Percentiles rank a stretch among this genome's conserved stretches.
Evolutionary conservation across 1,140 invertebrate genomes (phyloP).

Genomic region (Helicoverpa zea): DNA sequence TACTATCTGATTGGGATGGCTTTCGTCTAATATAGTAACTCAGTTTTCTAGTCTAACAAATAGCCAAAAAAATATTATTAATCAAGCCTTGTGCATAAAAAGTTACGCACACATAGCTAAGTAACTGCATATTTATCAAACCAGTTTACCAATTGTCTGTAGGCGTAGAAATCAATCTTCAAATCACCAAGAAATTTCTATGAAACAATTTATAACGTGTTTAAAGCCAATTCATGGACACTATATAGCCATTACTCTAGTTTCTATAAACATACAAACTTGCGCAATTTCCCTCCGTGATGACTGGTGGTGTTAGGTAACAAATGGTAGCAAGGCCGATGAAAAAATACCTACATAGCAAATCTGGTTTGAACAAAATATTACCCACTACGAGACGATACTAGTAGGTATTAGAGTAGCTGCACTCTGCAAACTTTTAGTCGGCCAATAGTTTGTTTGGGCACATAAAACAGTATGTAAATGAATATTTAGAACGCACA

Average conservation of each 20-base stretch:
- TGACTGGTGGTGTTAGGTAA: slow-evolving; percentile 56
- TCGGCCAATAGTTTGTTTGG: too few relatives aligned
- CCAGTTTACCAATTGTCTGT: neutral
- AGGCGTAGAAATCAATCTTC: neutral
- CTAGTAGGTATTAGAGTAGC: slow-evolving; percentile 54
- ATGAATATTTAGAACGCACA: too few relatives aligned
- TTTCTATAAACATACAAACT: slow-evolving; percentile 39
- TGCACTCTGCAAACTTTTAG: too few relatives aligned
- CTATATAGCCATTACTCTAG: slow-evolving; percentile 21
- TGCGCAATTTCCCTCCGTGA: slow-evolving; percentile 57
- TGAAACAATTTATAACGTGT: slow-evolving; percentile 4
- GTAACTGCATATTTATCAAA: neutral
- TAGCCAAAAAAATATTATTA: too few relatives aligned
- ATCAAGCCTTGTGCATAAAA: too few relatives aligned
- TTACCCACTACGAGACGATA: slow-evolving; percentile 65
- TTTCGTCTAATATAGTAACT: too few relatives aligned
- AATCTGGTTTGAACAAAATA: slow-evolving; percentile 70
- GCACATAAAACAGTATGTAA: too few relatives aligned
- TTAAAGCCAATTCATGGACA: slow-evolving; percentile 1
- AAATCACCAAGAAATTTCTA: slow-evolving; percentile 9
- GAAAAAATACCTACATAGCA: slow-evolving; percentile 55
- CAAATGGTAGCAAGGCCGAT: slow-evolving; percentile 59
- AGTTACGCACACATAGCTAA: too few relatives aligned
- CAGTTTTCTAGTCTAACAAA: too few relatives aligned
- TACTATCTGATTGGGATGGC: too few relatives aligned